A percentile compares a stretch with the other conserved stretches of the same genome.
Evolutionary conservation across 1,140 invertebrate genomes (phyloP).

Genomic region (Saccostrea echinata): DNA sequence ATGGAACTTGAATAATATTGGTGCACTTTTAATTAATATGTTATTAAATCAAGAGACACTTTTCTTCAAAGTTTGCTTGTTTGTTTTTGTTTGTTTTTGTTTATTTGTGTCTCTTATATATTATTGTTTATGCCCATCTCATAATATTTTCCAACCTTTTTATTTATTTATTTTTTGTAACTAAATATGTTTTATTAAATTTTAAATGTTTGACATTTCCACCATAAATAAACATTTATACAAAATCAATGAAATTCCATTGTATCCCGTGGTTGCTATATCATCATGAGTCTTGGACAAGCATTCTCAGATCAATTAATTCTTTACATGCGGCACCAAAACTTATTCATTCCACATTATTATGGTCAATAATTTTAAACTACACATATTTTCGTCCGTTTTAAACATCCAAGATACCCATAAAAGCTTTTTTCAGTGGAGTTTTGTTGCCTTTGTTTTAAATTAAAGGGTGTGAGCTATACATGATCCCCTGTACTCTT

Average conservation of each 20-base stretch:
- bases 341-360: background rate
- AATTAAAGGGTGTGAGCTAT: slow-evolving; percentile 19
- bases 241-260: slow-evolving; percentile 7
- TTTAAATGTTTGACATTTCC: background rate
- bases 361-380: slow-evolving; percentile 28
- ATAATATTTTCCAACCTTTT: background rate
- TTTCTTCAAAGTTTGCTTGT: no score
- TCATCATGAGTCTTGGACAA: background rate
- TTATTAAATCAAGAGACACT: background rate
- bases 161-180: background rate
- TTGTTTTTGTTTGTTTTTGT: no score
- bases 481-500: background rate
- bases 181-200: background rate
- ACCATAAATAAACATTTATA: background rate
- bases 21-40: background rate
- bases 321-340: background rate
- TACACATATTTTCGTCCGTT: slow-evolving; percentile 6
- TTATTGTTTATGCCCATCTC: no score
- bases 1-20: background rate
- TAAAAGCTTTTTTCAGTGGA: background rate
- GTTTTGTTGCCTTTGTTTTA: slow-evolving; percentile 14
- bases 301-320: slow-evolving; percentile 7
- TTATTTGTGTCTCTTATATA: no score
- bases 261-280: background rate
- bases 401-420: background rate